Percentiles rank a stretch among this genome's conserved stretches.
phyloP scores from a whole-genome alignment of 2,113 vertebrate genomes.

The Gasterosteus aculeatus region DNA sequence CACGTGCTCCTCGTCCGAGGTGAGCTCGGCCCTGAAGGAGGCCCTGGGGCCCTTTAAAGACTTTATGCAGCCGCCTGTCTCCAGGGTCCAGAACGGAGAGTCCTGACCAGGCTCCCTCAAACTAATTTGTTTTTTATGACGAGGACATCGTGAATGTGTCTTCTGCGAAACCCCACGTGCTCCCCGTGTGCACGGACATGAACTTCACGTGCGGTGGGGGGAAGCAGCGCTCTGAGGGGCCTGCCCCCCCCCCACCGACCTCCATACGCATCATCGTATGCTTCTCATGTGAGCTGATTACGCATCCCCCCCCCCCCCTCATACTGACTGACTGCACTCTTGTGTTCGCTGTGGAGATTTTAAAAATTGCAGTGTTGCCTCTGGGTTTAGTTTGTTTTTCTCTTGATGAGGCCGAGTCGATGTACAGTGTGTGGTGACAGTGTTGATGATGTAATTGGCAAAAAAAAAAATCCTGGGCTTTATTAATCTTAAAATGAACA shows the following conservation, averaged over 20 bases:
- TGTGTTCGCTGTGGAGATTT: constrained; percentile 80
- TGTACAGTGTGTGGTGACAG: constrained; percentile 92
- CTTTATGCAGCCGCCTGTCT: constrained; percentile 97
- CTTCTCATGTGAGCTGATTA: constrained; percentile 68
- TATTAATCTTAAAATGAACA: constrained; percentile 74
- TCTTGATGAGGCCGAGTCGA: constrained; percentile 80
- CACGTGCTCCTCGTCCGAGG: constrained; percentile 95
- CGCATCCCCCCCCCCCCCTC: constrained; percentile 51
- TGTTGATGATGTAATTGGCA: constrained; percentile 88
- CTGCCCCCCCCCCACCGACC: constrained; percentile 30
- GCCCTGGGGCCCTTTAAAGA: constrained; percentile 98
- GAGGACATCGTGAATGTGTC: constrained; percentile 78
- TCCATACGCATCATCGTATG: constrained; percentile 60
- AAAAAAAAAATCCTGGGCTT: constrained; percentile 75
- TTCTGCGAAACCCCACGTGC: constrained; percentile 55
- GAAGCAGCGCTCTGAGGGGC: constrained; percentile 31
- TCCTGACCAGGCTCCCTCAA: constrained; percentile 84
- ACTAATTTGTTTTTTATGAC: constrained; percentile 61
- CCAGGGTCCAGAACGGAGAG: constrained; percentile 97
- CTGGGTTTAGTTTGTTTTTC: constrained; percentile 63
- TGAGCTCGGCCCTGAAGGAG: constrained; percentile 96
- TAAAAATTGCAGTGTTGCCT: constrained; percentile 80
- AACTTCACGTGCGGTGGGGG: constrained; percentile 56
- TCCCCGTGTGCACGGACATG: constrained; percentile 61
- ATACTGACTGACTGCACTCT: constrained; percentile 78